phyloP scores from a whole-genome alignment of 2,888 invertebrate species.

The Stenchaetothrips biformis region DNA sequence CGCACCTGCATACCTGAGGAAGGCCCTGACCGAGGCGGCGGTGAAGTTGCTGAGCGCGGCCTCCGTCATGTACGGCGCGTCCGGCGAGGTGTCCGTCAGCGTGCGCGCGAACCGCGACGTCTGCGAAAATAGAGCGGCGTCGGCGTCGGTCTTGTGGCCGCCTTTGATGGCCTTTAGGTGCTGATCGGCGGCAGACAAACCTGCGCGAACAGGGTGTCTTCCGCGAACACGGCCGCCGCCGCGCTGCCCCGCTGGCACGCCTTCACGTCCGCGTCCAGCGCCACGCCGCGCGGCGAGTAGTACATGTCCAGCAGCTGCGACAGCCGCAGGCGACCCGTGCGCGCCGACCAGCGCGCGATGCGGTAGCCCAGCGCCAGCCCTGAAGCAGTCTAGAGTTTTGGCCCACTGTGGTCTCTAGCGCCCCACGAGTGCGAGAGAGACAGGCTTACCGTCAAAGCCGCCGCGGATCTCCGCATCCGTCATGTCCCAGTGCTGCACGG shows the following conservation, averaged over 20 bases:
- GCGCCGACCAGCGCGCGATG: slow-evolving; percentile 47
- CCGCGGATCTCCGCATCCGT: slow-evolving; percentile 71
- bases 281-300: slow-evolving; percentile 62
- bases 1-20: slow-evolving; percentile 9
- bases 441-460: slow-evolving; percentile 62
- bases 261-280: slow-evolving; percentile 53
- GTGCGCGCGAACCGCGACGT: slow-evolving; percentile 1
- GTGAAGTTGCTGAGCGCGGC: slow-evolving; percentile 18
- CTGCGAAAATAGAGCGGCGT: background rate
- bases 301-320: slow-evolving; percentile 79
- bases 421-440: background rate
- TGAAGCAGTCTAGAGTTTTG: slow-evolving; percentile 42
- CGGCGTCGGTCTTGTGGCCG: background rate
- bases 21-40: slow-evolving; percentile 4
- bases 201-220: background rate
- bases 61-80: slow-evolving; percentile 24
- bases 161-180: background rate
- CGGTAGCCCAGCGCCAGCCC: slow-evolving; percentile 60
- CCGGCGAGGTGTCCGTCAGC: background rate
- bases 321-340: slow-evolving; percentile 54
- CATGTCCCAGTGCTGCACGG: slow-evolving; percentile 33
- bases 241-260: slow-evolving; percentile 59
- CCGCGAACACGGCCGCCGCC: background rate
- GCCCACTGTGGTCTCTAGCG: background rate
- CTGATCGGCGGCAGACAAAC: background rate